A percentile compares a stretch with the other conserved stretches of the same genome.
Conservation (phyloP, 2,113 vertebrate genomes). For the Chaenocephalus aceratus region DNA sequence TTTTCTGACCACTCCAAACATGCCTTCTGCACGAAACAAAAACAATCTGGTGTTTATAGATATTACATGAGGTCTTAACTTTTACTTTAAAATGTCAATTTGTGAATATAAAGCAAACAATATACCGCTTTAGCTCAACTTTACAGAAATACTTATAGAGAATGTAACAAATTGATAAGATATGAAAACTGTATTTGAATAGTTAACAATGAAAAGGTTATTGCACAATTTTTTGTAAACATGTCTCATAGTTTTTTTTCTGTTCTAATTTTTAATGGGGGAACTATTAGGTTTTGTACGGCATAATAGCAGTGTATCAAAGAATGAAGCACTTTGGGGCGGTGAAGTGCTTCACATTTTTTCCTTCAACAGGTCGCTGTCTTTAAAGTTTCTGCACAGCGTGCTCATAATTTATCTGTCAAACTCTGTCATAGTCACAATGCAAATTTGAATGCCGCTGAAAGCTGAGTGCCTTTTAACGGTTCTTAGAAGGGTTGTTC, state of each 20-base stretch:
- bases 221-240: neutral
- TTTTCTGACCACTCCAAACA: too few species aligned
- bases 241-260: neutral
- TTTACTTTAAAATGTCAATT: too few species aligned
- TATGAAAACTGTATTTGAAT: too few species aligned
- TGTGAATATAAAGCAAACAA: too few species aligned
- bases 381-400: constrained; percentile 23
- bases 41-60: too few species aligned
- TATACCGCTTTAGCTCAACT: too few species aligned
- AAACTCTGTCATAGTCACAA: constrained; percentile 42
- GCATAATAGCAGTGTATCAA: neutral
- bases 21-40: too few species aligned
- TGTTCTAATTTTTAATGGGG: constrained; percentile 1
- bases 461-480: constrained; percentile 18
- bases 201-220: too few species aligned
- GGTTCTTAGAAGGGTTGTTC: constrained; percentile 19
- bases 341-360: neutral
- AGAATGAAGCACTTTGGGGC: too few species aligned
- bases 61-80: too few species aligned
- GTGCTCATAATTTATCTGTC: constrained; percentile 54
- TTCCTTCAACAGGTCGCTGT: constrained; percentile 8
- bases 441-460: constrained; percentile 8
- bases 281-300: constrained; percentile 1
- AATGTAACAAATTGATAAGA: too few species aligned
- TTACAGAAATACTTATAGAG: too few species aligned